Evolutionary conservation across 2,797 vertebrate genomes (phyloP).

Genomic region (Molothrus ater): DNA sequence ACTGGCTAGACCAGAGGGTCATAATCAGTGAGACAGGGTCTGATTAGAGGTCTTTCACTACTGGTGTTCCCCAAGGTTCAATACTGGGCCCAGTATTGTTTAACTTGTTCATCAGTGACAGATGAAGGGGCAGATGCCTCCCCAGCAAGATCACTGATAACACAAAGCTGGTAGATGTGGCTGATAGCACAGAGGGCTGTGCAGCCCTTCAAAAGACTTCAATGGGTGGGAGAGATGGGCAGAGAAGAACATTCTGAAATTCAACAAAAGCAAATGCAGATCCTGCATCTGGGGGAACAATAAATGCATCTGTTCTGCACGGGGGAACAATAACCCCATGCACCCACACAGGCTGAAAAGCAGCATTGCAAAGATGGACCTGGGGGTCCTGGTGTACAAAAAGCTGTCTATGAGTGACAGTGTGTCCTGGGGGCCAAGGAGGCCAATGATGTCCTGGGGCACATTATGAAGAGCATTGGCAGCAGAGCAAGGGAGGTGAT

Average conservation of each 20-base stretch:
- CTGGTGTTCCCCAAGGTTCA: background rate
- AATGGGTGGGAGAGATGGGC: rapidly evolving
- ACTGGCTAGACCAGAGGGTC: background rate
- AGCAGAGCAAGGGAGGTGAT: background rate
- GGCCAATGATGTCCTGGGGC: background rate
- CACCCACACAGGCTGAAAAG: background rate
- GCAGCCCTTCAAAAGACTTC: background rate
- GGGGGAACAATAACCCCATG: rapidly evolving
- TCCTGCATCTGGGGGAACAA: background rate
- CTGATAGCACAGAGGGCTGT: rapidly evolving
- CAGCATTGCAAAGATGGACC: rapidly evolving
- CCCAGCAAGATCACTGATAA: background rate
- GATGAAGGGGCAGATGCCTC: background rate
- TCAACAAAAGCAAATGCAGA: background rate
- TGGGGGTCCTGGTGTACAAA: background rate
- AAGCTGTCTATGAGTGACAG: background rate
- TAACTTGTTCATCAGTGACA: background rate
- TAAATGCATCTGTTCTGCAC: no score
- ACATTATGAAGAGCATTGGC: rapidly evolving
- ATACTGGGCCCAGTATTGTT: background rate
- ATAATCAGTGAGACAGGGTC: background rate
- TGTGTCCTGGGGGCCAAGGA: background rate
- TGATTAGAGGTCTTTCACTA: background rate
- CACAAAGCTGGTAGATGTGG: background rate
- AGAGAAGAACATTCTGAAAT: background rate